Base-by-base conservation (phyloP, 1,140 invertebrate genomes). In the Arion vulgaris region DNA sequence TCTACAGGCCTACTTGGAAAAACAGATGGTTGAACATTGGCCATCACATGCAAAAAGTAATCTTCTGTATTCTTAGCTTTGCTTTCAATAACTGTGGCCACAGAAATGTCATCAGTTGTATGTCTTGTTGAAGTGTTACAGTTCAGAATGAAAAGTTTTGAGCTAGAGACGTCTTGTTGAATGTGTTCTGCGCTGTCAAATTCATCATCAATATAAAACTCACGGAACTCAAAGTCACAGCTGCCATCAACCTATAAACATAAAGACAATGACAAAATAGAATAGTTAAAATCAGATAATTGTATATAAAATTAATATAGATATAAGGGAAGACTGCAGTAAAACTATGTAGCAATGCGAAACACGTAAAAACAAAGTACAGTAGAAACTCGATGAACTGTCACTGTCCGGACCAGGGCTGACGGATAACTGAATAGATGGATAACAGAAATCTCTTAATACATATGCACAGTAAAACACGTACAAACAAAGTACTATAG, bases 181-280 rank as follows among this genome's bases (percentile, higher is more conserved):
- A 32, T 66, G 62, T 66, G 11, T 17, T 66, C n/a, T 66, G n/a
- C 28, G 17, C 28, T 66, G 62, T 32, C 28, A 66, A 66, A 23
- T 5, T 66, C n/a, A 66, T 66, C 62, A 66, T 66, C 62, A 66
- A 66, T 66, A 34, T 66, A 66, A 66, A 66, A 66, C 62, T 66
- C 62, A 32, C 17, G 62, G 28, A 66, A 66, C 62, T 66, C 62
- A 28, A 66, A 66, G 28, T 66, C 62, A 66, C 28, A 32, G 62
- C n/a, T 1, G n/a, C 28, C 28, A 66, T 32, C 62, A 7, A 32
- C 62, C 62, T 66, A 66, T 32, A 32, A 66, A 4, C 28, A 66
- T 32, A 32, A 66, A 66, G 28, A 66, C 9, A 66, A 66, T 62
- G n/a, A n/a, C 26, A 62, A 5, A 62, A 62, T 62, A 62, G 26